These are phyloP conservation scores for Drosophila guanche DNA, from an alignment of 1,140 invertebrate genomes.

Conservation along the genomic window DNA sequence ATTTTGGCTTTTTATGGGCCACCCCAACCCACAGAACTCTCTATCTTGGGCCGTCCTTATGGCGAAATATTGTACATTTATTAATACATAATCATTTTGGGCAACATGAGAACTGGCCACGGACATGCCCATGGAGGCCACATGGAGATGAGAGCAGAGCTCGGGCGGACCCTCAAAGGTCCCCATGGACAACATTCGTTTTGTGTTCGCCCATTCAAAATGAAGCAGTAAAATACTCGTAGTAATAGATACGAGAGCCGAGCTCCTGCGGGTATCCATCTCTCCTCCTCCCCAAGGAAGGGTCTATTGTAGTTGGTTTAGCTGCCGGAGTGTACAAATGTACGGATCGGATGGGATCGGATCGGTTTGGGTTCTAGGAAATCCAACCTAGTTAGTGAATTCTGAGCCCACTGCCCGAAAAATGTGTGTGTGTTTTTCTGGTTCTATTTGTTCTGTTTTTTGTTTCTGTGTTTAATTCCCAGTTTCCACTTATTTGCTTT, in stretches of 20 bases:
- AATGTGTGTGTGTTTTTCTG: slow-evolving; percentile 33
- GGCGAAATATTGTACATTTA: slow-evolving; percentile 71
- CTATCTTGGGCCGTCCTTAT: slow-evolving; percentile 31
- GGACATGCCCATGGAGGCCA: neutral
- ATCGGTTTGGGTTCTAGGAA: slow-evolving; percentile 62
- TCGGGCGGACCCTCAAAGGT: slow-evolving; percentile 27
- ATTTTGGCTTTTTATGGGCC: slow-evolving; percentile 59
- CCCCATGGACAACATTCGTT: slow-evolving; percentile 44
- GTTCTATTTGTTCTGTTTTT: slow-evolving; percentile 16
- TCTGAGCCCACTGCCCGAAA: slow-evolving; percentile 61
- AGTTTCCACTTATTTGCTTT: slow-evolving; percentile 18
- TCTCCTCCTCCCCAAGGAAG: slow-evolving; percentile 17
- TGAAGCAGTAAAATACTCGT: slow-evolving; percentile 66
- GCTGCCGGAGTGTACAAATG: slow-evolving; percentile 1
- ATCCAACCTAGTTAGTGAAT: slow-evolving; percentile 56
- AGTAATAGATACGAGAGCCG: slow-evolving; percentile 62
- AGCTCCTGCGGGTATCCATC: slow-evolving; percentile 17
- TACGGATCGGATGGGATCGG: slow-evolving; percentile 5
- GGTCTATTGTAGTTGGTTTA: slow-evolving; percentile 31
- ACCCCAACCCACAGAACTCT: slow-evolving; percentile 8
- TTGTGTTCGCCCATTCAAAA: slow-evolving; percentile 54
- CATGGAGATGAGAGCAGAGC: slow-evolving; percentile 37
- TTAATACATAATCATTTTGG: slow-evolving; percentile 75
- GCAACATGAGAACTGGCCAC: slow-evolving; percentile 62
- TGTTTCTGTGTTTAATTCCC: slow-evolving; percentile 28